A percentile compares a stretch with the other conserved stretches of the same genome.
Conservation (phyloP, 1,140 invertebrate species). For the Heliothis virescens region DNA sequence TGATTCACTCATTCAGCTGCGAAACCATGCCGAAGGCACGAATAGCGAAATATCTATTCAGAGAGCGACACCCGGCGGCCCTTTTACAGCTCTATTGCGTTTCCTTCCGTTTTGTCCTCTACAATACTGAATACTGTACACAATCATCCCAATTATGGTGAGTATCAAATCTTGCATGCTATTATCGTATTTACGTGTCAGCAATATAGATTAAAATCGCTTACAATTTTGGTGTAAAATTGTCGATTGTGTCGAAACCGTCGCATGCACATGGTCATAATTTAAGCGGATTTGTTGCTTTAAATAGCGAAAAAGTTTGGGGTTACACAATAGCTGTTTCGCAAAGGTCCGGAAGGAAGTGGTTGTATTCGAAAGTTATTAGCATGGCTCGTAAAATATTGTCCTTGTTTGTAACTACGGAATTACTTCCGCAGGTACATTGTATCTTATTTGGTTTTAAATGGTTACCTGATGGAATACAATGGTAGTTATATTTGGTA, state of each 20-base stretch:
- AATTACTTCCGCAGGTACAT: conserved; percentile 50
- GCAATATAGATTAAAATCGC: conserved; percentile 23
- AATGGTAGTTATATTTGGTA: conserved; percentile 46
- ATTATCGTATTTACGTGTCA: conserved; percentile 41
- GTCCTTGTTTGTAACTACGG: conserved; percentile 43
- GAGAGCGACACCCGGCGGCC: conserved; percentile 50
- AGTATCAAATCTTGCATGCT: conserved; percentile 34
- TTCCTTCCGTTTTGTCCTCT: conserved; percentile 62
- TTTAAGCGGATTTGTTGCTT: conserved; percentile 12
- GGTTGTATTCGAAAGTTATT: conserved; percentile 49
- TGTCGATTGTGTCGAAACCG: conserved; percentile 7
- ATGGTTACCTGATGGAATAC: conserved; percentile 44
- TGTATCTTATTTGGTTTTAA: conserved; percentile 43
- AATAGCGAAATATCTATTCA: conserved; percentile 71
- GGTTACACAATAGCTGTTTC: conserved; percentile 32
- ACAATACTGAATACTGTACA: conserved; percentile 21
- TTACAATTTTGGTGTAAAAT: neutral
- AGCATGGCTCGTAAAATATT: conserved; percentile 44
- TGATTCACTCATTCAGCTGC: conserved; percentile 60
- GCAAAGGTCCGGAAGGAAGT: conserved; percentile 60
- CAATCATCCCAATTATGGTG: conserved; percentile 23
- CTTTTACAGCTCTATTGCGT: conserved; percentile 59
- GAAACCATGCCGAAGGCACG: conserved; percentile 62
- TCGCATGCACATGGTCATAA: conserved; percentile 15
- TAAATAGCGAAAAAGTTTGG: conserved; percentile 16